Base-by-base conservation (phyloP, 1,140 invertebrate genomes). In the Heliothis subflexa region DNA sequence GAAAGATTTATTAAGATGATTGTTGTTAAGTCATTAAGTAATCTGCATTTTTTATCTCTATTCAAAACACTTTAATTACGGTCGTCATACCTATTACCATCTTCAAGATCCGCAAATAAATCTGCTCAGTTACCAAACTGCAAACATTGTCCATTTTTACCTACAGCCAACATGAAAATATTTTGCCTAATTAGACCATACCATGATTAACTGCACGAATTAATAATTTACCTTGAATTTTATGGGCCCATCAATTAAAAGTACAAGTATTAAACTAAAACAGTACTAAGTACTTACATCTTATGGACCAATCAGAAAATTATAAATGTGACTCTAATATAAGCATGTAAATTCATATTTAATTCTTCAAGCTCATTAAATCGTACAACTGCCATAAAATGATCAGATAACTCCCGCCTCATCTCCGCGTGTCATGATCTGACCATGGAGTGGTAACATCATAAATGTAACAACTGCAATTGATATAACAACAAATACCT, bases 381-480 rank as follows among this genome's bases (percentile, higher is more conserved):
- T 28, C 25, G n/a, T 68, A 68, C 68, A 54, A 55, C 28, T 57
- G 21, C 50, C 50, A 73, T 73, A 57, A 59, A 47, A 49, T 73
- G 21, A 55, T 71, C 68, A 50, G 52, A 78, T 77, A 79, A 62
- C 68, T 25, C 57, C 52, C 28, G 55, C 47, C 25, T 52, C 52
- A 52, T 75, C 59, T 74, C 50, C 25, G 49, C 66, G 49, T 64
- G 52, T 73, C 73, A 45, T 78, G 75, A 64, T 14, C 25, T 62
- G 79, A 55, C 83, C 83, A 40, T 86, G 83, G 78, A 66, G 75
- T 78, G 68, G 45, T 79, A 78, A 50, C 28, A 64, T 72, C n/a
- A 62, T 79, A 78, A 80, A 79, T 80, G 71, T 81, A 83, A 68
- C 72, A 82, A 62, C 4, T 54, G 54, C 85, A 81, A 82, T 81